Conservation (phyloP, 2,888 invertebrate genomes). For the Lagria hirta region DNA sequence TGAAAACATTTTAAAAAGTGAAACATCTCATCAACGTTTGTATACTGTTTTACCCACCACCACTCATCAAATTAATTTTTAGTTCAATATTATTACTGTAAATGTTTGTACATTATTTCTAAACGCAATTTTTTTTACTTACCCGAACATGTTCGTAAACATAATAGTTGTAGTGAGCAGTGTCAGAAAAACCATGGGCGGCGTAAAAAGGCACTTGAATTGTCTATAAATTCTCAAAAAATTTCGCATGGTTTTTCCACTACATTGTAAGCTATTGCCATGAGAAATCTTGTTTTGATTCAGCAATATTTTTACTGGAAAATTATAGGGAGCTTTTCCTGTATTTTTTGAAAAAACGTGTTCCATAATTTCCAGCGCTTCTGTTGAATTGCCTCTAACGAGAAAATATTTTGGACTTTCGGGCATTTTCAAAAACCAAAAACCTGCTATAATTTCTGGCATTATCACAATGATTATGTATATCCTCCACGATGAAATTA, state of each 20-base stretch:
- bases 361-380: slow-evolving; percentile 63
- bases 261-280: slow-evolving; percentile 16
- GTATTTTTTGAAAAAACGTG: slow-evolving; percentile 63
- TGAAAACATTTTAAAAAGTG: too few species aligned
- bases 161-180: slow-evolving; percentile 62
- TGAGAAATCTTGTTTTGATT: slow-evolving; percentile 1
- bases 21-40: too few species aligned
- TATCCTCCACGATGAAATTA: slow-evolving; percentile 70
- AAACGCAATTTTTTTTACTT: too few species aligned
- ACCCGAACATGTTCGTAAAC: slow-evolving; percentile 71
- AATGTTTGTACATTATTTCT: too few species aligned
- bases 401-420: slow-evolving; percentile 80
- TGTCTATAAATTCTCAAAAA: slow-evolving; percentile 60
- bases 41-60: too few species aligned
- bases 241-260: slow-evolving; percentile 47
- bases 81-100: too few species aligned
- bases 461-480: slow-evolving; percentile 67
- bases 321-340: slow-evolving; percentile 53
- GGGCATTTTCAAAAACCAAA: slow-evolving; percentile 61
- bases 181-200: slow-evolving; percentile 60
- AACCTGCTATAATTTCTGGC: slow-evolving; percentile 63
- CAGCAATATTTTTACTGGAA: slow-evolving; percentile 50
- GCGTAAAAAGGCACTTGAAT: slow-evolving; percentile 59
- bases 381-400: slow-evolving; percentile 61
- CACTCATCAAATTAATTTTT: too few species aligned